Conservation (phyloP, 1,140 invertebrate genomes). For the Aphelinus atriplicis region DNA sequence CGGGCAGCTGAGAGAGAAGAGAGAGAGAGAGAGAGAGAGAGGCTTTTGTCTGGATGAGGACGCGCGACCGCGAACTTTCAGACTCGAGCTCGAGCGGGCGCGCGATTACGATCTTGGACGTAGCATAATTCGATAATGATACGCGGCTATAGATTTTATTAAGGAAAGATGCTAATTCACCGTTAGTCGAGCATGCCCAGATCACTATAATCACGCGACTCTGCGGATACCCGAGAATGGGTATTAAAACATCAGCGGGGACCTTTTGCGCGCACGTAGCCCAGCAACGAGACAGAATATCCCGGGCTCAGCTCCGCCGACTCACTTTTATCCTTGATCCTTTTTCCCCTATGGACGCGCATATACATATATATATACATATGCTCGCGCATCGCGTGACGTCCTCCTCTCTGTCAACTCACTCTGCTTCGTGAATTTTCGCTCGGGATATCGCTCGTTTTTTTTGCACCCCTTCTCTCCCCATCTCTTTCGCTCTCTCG, state of each 20-base stretch:
- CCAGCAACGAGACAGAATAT: not conserved
- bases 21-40: not conserved
- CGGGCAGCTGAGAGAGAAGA: not conserved
- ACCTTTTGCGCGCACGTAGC: conserved; percentile 14
- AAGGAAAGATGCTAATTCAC: conserved; percentile 63
- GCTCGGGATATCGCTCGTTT: not conserved
- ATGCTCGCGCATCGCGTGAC: conserved; percentile 8
- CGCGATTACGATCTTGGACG: conserved; percentile 60
- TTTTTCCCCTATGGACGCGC: not conserved
- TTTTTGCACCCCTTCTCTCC: too few relatives aligned
- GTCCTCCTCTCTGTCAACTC: conserved; percentile 14
- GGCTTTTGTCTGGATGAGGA: not conserved
- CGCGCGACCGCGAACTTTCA: not conserved
- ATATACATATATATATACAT: not conserved
- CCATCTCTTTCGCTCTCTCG: not conserved
- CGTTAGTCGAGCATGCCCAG: conserved; percentile 55
- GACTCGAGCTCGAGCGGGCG: conserved; percentile 32
- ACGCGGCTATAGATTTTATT: conserved; percentile 57
- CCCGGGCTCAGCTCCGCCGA: too few relatives aligned
- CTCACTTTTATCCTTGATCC: not conserved
- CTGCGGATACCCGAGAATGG: conserved; percentile 49
- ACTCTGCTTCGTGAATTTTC: not conserved
- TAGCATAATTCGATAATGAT: conserved; percentile 65
- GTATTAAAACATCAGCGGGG: conserved; percentile 60
- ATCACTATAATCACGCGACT: conserved; percentile 61